Conservation (phyloP, 2,113 vertebrate species). For the Dipodomys ordii region DNA sequence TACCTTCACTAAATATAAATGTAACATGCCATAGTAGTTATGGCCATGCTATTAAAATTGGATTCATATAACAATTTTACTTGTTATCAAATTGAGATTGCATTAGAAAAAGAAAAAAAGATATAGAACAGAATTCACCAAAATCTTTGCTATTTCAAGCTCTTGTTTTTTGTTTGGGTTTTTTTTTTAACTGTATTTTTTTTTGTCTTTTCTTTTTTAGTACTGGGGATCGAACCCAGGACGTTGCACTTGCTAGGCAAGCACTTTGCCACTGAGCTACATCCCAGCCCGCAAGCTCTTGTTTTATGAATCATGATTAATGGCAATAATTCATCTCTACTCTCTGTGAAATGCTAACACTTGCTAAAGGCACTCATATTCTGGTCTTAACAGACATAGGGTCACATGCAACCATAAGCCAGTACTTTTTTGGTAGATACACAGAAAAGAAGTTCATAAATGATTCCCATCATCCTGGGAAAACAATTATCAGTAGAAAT, state of each 20-base stretch:
- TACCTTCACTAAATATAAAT: neutral
- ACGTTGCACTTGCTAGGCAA: too few relatives aligned
- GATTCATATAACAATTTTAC: conserved; percentile 11
- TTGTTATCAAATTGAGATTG: conserved; percentile 29
- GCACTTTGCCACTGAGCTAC: too few relatives aligned
- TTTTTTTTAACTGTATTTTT: too few relatives aligned
- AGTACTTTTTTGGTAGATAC: conserved; percentile 75
- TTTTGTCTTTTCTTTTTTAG: too few relatives aligned
- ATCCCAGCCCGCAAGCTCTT: too few relatives aligned
- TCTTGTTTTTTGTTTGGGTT: conserved; percentile 29
- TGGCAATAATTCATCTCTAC: conserved; percentile 53
- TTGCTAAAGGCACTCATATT: conserved; percentile 82
- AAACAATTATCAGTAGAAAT: conserved; percentile 61
- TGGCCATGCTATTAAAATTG: neutral
- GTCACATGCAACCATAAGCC: conserved; percentile 65
- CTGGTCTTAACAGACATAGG: conserved; percentile 67
- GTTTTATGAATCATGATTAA: conserved; percentile 48
- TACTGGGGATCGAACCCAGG: too few relatives aligned
- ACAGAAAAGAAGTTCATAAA: conserved; percentile 71
- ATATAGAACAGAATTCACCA: conserved; percentile 37
- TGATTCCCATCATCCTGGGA: conserved; percentile 38
- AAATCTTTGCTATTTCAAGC: conserved; percentile 47
- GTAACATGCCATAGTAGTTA: neutral
- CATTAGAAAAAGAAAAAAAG: neutral
- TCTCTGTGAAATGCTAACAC: conserved; percentile 67